A percentile compares a stretch with the other conserved stretches of the same genome.
These are phyloP conservation scores for Amblyjoppa proteus DNA, from an alignment of 2,888 invertebrate species.

Conservation along the genomic window DNA sequence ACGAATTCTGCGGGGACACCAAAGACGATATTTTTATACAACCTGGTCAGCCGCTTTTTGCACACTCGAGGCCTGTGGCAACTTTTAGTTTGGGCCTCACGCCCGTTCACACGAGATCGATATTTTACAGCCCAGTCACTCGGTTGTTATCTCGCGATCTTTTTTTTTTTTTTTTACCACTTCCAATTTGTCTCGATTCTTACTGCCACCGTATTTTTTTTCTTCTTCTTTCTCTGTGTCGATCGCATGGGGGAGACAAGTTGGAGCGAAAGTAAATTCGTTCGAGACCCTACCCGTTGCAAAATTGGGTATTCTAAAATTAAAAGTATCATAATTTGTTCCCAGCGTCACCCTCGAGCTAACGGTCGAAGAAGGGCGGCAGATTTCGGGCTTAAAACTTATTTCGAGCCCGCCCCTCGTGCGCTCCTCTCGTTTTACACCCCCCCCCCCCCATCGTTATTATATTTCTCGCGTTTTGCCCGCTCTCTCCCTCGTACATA, in stretches of 20 bases:
- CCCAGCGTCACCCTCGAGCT: slow-evolving; percentile 65
- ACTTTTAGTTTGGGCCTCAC: too few species aligned
- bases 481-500: slow-evolving; percentile 27
- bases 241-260: not conserved
- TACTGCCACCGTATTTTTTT: not conserved
- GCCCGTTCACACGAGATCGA: too few species aligned
- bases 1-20: too few species aligned
- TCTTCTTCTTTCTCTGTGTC: not conserved
- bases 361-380: slow-evolving; percentile 71
- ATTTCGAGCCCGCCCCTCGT: slow-evolving; percentile 21
- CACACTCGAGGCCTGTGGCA: too few species aligned
- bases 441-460: slow-evolving; percentile 42
- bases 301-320: slow-evolving; percentile 67
- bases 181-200: not conserved
- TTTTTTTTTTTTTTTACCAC: not conserved
- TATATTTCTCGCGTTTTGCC: slow-evolving; percentile 47
- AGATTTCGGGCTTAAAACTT: slow-evolving; percentile 73
- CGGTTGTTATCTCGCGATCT: too few species aligned
- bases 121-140: too few species aligned
- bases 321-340: slow-evolving; percentile 77
- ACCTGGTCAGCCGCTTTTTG: too few species aligned
- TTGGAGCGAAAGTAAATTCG: slow-evolving; percentile 2
- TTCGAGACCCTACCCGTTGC: slow-evolving; percentile 39
- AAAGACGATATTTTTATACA: too few species aligned
- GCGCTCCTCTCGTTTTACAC: slow-evolving; percentile 52